Evolutionary conservation across 2,113 vertebrate genomes (phyloP).

Genomic region (Zingel zingel): DNA sequence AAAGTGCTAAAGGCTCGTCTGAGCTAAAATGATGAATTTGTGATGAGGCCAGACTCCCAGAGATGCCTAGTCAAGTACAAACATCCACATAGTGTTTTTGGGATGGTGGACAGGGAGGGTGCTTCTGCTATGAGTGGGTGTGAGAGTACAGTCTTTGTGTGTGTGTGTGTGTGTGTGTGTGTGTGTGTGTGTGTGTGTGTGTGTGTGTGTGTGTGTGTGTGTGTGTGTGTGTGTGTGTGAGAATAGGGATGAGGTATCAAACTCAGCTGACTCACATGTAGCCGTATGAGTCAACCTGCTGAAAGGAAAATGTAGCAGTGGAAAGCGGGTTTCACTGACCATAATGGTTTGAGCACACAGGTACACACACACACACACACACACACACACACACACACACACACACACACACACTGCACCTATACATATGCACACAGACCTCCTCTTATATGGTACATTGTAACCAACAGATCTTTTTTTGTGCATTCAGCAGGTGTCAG

Average conservation of each 20-base stretch:
- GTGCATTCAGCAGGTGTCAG: slow-evolving; percentile 40
- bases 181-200: slow-evolving; percentile 9
- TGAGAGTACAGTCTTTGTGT: neutral
- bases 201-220: slow-evolving; percentile 14
- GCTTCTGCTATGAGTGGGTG: neutral
- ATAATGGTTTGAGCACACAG: slow-evolving; percentile 30
- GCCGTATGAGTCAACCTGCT: slow-evolving; percentile 64
- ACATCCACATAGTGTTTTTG: slow-evolving; percentile 18
- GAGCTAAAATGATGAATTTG: slow-evolving; percentile 48
- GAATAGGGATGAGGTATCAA: slow-evolving; percentile 42
- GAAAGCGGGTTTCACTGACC: slow-evolving; percentile 42
- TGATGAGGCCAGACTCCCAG: slow-evolving; percentile 37
- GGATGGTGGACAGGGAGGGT: slow-evolving; percentile 18
- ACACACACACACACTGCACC: slow-evolving; percentile 8
- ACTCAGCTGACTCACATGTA: slow-evolving; percentile 61
- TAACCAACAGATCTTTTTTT: neutral
- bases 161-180: slow-evolving; percentile 9
- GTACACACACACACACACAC: slow-evolving; percentile 9
- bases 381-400: slow-evolving; percentile 19
- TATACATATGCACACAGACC: neutral
- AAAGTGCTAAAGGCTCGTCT: slow-evolving; percentile 26
- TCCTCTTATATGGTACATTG: slow-evolving; percentile 9
- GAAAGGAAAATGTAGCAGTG: slow-evolving; percentile 57
- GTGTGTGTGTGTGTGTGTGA: slow-evolving; percentile 9
- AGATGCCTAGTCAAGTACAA: slow-evolving; percentile 59